Evolutionary conservation across 2,113 vertebrate species (phyloP).

Genomic region (Hyperopisus bebe): DNA sequence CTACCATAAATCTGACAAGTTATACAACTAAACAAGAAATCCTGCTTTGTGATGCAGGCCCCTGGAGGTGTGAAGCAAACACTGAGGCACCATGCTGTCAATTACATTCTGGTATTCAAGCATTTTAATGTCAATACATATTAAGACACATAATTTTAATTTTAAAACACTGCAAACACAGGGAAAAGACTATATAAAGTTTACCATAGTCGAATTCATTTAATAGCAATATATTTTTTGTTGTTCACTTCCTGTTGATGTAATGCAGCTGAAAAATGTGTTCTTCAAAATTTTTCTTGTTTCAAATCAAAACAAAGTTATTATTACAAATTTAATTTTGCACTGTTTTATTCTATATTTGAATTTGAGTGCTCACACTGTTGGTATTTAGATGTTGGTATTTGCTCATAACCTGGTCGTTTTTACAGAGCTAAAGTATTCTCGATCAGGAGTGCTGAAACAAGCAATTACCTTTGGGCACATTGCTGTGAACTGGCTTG

Average conservation of each 20-base stretch:
- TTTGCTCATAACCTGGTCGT: not conserved
- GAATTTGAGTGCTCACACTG: not conserved
- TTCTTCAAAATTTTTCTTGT: constrained; percentile 37
- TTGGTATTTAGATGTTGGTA: not conserved
- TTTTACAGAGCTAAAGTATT: not conserved
- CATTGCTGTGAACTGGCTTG: not conserved
- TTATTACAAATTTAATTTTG: constrained; percentile 27
- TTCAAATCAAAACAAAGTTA: constrained; percentile 12
- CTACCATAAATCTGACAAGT: not conserved
- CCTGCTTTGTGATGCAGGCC: not conserved
- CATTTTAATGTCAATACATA: not conserved
- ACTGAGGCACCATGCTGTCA: not conserved
- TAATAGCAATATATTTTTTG: not conserved
- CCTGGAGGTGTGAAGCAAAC: not conserved
- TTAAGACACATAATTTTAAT: not conserved
- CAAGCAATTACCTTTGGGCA: not conserved
- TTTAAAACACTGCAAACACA: not conserved
- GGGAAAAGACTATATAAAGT: not conserved
- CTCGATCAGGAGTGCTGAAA: not conserved
- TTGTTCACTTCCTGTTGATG: not conserved
- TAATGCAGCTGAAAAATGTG: constrained; percentile 26
- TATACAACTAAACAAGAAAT: not conserved
- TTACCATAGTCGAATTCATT: not conserved
- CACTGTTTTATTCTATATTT: constrained; percentile 5
- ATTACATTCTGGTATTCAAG: not conserved